Evolutionary conservation across 2,797 vertebrate species (phyloP).

Genomic region (Lindbergichthys nudifrons): DNA sequence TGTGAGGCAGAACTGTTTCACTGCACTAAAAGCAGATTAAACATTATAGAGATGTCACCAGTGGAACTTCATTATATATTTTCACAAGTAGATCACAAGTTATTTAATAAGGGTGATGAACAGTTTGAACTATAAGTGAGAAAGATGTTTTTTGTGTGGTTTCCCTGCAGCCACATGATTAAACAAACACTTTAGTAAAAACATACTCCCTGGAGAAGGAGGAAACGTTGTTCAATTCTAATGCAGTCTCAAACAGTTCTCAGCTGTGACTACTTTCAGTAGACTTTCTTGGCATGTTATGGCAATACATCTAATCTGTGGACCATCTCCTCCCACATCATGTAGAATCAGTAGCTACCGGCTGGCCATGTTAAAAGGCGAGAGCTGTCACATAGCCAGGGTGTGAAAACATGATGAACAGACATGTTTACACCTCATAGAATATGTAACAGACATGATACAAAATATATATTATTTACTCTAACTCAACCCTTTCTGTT

Average conservation of each 20-base stretch:
- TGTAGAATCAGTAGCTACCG: not conserved
- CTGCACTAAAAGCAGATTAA: not conserved
- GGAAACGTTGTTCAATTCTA: conserved; percentile 25
- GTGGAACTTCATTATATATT: not conserved
- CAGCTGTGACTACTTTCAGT: not conserved
- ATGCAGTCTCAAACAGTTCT: conserved; percentile 9
- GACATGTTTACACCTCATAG: too few species aligned
- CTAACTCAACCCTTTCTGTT: too few species aligned
- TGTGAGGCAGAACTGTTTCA: conserved; percentile 3
- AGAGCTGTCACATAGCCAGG: too few species aligned
- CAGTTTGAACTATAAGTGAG: conserved; percentile 25
- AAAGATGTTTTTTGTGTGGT: conserved; percentile 22
- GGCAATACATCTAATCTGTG: not conserved
- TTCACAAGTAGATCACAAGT: conserved; percentile 9
- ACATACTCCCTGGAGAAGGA: conserved; percentile 23
- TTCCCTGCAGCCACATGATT: conserved; percentile 36
- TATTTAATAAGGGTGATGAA: conserved; percentile 14
- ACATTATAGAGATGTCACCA: conserved; percentile 6
- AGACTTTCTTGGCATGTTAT: not conserved
- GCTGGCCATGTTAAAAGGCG: too few species aligned
- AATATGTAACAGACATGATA: too few species aligned
- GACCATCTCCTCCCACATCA: not conserved
- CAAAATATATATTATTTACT: too few species aligned
- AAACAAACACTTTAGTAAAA: conserved; percentile 33
- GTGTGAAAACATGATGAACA: too few species aligned